Conservation (phyloP, 2,113 vertebrate species). For the Pelvicachromis taeniatus region DNA sequence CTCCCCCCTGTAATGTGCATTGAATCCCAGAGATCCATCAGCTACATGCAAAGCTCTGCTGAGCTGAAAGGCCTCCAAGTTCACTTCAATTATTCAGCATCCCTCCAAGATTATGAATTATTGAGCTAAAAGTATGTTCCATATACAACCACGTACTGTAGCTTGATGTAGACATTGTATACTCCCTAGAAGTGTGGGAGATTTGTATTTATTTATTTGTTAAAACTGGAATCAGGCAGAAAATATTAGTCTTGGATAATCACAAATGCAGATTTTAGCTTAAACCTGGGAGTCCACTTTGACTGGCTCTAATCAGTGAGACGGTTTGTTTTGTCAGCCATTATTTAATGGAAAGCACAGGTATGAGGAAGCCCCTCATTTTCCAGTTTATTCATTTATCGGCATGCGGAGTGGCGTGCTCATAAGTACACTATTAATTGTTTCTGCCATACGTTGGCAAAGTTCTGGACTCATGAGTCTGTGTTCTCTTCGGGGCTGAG, state of each 20-base stretch:
- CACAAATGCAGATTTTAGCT: neutral
- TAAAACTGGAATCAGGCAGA: conserved; percentile 24
- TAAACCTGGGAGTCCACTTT: neutral
- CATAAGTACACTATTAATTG: conserved; percentile 46
- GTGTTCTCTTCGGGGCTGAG: conserved; percentile 38
- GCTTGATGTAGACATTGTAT: conserved; percentile 56
- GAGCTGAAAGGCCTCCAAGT: conserved; percentile 81
- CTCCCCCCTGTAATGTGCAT: conserved; percentile 71
- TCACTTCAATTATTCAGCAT: conserved; percentile 83
- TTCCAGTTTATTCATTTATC: neutral
- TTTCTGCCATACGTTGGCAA: conserved; percentile 47
- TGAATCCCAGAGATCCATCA: conserved; percentile 78
- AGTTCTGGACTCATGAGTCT: conserved; percentile 34
- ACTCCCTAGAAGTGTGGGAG: conserved; percentile 48
- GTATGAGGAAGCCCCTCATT: neutral
- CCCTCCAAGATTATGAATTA: conserved; percentile 79
- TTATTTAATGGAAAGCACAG: neutral
- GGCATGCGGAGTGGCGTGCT: neutral
- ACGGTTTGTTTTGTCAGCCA: neutral
- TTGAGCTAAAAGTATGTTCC: conserved; percentile 82
- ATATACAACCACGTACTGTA: conserved; percentile 61
- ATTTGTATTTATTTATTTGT: conserved; percentile 15
- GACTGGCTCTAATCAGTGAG: neutral
- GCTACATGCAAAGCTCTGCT: conserved; percentile 74
- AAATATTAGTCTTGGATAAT: conserved; percentile 9